These are phyloP conservation scores for Fulmarus glacialis DNA, from an alignment of 2,113 vertebrate species.

Conservation along the genomic window DNA sequence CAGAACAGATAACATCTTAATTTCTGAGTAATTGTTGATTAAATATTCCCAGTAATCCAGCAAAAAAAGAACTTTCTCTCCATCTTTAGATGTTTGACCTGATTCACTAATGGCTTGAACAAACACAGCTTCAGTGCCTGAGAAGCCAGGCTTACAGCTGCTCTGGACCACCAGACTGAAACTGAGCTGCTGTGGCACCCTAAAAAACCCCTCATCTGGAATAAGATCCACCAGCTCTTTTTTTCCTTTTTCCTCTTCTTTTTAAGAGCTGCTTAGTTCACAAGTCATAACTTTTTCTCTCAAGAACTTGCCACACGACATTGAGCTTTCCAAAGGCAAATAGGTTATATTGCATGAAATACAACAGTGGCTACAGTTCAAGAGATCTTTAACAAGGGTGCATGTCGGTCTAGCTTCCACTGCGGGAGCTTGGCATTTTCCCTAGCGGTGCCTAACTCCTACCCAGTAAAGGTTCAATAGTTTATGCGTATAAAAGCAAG, in stretches of 20 bases:
- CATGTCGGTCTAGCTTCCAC: neutral
- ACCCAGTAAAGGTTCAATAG: neutral
- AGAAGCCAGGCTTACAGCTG: neutral
- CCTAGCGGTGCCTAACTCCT: neutral
- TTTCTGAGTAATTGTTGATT: neutral
- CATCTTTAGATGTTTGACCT: neutral
- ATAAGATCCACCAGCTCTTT: neutral
- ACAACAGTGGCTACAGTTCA: neutral
- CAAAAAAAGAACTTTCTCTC: neutral
- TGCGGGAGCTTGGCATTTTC: neutral
- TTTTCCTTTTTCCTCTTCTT: neutral
- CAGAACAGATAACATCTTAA: neutral
- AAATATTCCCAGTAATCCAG: neutral
- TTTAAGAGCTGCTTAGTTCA: neutral
- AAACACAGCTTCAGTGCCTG: neutral
- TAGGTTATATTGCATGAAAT: neutral
- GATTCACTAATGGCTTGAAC: neutral
- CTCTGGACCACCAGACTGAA: neutral
- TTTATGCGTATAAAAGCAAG: neutral
- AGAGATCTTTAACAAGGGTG: neutral
- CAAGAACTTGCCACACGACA: neutral
- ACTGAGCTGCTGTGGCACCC: neutral
- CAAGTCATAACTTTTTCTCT: neutral
- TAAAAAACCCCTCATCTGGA: neutral
- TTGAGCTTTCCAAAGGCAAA: neutral